Evolutionary conservation across 53 echinoderm and acorn worm genomes (phyloP), one percentile per base, ranked within the genome.

Genomic region (Stichopus horrens): DNA sequence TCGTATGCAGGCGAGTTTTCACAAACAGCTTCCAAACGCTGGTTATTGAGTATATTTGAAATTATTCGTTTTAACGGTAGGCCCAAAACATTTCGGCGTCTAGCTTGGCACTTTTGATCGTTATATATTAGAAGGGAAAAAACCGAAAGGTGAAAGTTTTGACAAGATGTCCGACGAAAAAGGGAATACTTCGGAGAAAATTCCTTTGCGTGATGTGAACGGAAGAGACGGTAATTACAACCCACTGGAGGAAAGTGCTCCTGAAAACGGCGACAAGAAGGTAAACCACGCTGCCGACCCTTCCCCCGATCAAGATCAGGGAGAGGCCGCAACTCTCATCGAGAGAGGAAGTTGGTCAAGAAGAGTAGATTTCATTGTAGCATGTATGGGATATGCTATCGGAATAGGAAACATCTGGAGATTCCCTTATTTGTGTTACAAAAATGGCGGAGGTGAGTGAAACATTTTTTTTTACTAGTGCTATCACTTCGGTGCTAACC

Each of bases 351-450:
- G 51, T 18, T 85, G 85, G 85, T 23, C 65, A 18, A 51, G 85
- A 2, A 22, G 85, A 18, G 9, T 85, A 37, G 85, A 85, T 51
- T 85, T 85, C 67, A 23, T 85, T 21, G 67, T 85, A 11, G 85
- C 85, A 9, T 85, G 85, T 65, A 85, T 85, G 85, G 85, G 85
- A 59, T 85, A 85, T 23, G 85, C 85, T 9, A 85, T 85, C 23
- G 85, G 85, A 0, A 85, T 85, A 0, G 85, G 85, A 14, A 85
- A 85, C 9, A 65, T 85, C 52, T 85, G 85, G 85, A 23, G 85
- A 8, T 85, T 85, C 85, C 85, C 85, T 67, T 85, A 85, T 65
- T 16, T 85, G 18, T 85, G 85, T 52, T 85, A 85, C 85, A 85
- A 85, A 53, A 85, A 85, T 37, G 85, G 85, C 52, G 85, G 85